Percentiles rank a stretch among this genome's conserved stretches.
Evolutionary conservation across 2,113 vertebrate genomes (phyloP).

Genomic region (Opisthocomus hoazin): DNA sequence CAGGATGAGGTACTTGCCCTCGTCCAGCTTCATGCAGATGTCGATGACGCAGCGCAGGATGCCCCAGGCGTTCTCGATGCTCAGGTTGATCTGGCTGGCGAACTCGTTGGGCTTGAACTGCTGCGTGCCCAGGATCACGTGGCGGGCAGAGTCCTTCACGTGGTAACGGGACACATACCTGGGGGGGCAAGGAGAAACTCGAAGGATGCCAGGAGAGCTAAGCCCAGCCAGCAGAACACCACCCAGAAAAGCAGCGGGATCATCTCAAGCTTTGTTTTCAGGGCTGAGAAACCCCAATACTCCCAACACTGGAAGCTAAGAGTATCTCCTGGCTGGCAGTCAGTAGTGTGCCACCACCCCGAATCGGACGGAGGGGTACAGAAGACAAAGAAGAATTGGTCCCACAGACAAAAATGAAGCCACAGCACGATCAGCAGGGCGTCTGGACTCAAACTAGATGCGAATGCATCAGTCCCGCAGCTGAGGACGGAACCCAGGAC

Average conservation of each 20-base stretch:
- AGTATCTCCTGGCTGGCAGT: neutral
- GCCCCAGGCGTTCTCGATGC: slow-evolving; percentile 98
- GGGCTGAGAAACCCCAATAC: neutral
- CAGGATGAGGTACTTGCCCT: slow-evolving; percentile 98
- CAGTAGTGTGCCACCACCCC: neutral
- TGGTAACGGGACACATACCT: slow-evolving; percentile 98
- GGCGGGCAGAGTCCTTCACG: slow-evolving; percentile 92
- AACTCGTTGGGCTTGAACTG: slow-evolving; percentile 99
- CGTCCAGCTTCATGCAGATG: slow-evolving; percentile 97
- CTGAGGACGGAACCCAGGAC: rapidly evolving
- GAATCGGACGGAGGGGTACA: neutral
- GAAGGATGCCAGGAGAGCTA: neutral
- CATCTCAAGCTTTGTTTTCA: neutral
- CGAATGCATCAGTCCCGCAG: neutral
- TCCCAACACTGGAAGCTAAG: neutral
- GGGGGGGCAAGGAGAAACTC: neutral
- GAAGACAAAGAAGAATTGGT: neutral
- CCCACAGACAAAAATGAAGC: neutral
- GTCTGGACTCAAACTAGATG: neutral
- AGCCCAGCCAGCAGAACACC: neutral
- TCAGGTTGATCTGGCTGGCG: slow-evolving; percentile 99
- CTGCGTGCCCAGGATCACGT: slow-evolving; percentile 95
- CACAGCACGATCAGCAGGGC: neutral
- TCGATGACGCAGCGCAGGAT: slow-evolving; percentile 97
- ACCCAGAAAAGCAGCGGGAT: neutral